phyloP scores from a whole-genome alignment of 2,888 invertebrate genomes.

The Plutella xylostella region DNA sequence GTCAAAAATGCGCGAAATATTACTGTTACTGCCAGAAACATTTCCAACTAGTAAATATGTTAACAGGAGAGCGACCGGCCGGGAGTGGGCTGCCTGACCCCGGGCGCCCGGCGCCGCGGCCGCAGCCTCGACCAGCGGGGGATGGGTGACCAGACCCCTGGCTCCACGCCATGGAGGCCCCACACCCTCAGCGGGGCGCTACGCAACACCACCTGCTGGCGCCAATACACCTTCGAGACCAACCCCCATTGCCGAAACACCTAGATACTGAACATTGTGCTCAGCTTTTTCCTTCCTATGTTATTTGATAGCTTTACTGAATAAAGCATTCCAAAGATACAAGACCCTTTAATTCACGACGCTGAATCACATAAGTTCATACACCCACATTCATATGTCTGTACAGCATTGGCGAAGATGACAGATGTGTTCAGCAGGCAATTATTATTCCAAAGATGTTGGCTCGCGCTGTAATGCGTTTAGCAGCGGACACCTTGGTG shows the following conservation, averaged over 20 bases:
- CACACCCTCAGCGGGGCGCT: slow-evolving; percentile 52
- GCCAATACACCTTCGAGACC: slow-evolving; percentile 39
- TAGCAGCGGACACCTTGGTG: slow-evolving; percentile 33
- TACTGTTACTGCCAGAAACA: too few relatives aligned
- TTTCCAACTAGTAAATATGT: too few relatives aligned
- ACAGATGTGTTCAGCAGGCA: slow-evolving; percentile 16
- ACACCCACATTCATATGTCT: slow-evolving; percentile 12
- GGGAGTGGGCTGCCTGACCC: slow-evolving; percentile 42
- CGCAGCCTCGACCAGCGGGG: slow-evolving; percentile 29
- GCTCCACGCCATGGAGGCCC: slow-evolving; percentile 50
- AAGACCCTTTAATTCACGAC: background rate
- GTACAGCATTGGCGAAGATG: background rate
- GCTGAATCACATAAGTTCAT: background rate
- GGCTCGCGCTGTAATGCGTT: slow-evolving; percentile 1
- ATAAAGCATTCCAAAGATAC: background rate
- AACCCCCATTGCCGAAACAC: too few relatives aligned
- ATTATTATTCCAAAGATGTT: slow-evolving; percentile 13
- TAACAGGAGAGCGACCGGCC: too few relatives aligned
- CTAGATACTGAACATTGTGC: background rate
- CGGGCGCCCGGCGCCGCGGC: slow-evolving; percentile 40
- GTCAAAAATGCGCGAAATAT: too few relatives aligned
- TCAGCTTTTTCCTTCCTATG: background rate
- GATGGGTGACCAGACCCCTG: slow-evolving; percentile 23
- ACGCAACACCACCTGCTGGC: slow-evolving; percentile 47
- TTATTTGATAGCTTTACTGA: background rate